A percentile compares a stretch with the other conserved stretches of the same genome.
Conservation (phyloP, 2,113 vertebrate genomes). For the Mystacornis crossleyi region DNA sequence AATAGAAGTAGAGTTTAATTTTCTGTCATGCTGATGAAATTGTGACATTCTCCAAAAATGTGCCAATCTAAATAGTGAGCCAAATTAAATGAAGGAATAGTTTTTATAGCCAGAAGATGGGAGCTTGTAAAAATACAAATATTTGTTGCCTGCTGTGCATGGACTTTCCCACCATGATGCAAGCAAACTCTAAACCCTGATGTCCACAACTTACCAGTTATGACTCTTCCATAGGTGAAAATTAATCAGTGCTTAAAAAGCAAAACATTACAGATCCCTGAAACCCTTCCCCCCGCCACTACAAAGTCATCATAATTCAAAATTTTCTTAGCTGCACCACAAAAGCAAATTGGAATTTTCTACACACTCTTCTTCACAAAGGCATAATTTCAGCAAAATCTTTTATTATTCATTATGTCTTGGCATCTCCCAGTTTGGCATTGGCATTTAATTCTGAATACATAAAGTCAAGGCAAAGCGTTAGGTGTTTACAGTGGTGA, state of each 20-base stretch:
- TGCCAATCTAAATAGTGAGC: background rate
- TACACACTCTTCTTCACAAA: background rate
- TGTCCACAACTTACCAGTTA: background rate
- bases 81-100: background rate
- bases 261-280: background rate
- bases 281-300: accelerated
- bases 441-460: background rate
- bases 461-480: background rate
- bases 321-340: background rate
- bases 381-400: background rate
- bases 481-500: background rate
- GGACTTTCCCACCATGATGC: background rate
- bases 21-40: background rate
- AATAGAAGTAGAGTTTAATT: background rate
- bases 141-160: background rate
- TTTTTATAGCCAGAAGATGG: background rate
- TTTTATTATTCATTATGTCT: background rate
- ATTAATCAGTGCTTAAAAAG: background rate
- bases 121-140: background rate
- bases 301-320: background rate
- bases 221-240: background rate
- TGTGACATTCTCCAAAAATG: background rate
- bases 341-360: background rate
- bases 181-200: background rate
- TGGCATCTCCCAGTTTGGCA: background rate